A percentile compares a stretch with the other conserved stretches of the same genome.
Evolutionary conservation across 2,888 invertebrate genomes (phyloP).

Genomic region (Apeira syringaria): DNA sequence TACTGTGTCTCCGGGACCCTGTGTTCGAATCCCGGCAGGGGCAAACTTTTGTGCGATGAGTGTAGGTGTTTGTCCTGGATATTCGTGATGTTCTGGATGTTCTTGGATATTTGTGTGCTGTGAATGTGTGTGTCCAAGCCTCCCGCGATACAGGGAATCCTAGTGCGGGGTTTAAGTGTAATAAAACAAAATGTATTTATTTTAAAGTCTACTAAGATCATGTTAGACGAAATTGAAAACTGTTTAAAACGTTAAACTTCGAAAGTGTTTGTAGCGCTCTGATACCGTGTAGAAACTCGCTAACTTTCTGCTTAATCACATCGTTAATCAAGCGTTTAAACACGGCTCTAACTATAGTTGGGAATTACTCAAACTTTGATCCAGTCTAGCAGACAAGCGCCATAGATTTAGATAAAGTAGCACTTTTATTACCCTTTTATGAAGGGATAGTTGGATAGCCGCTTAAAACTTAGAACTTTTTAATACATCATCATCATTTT

Average conservation of each 20-base stretch:
- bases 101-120: no score
- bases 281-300: conserved; percentile 34
- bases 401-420: conserved; percentile 13
- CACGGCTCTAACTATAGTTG: conserved; percentile 58
- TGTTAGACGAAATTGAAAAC: conserved; percentile 5
- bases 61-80: no score
- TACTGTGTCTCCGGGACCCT: no score
- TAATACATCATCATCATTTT: no score
- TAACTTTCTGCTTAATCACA: conserved; percentile 48
- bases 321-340: conserved; percentile 67
- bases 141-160: no score
- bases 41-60: no score
- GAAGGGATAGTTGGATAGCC: conserved; percentile 4
- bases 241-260: conserved; percentile 12
- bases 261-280: conserved; percentile 14
- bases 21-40: no score
- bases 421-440: conserved; percentile 16
- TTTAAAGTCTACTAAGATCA: not conserved
- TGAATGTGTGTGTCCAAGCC: no score
- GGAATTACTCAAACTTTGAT: conserved; percentile 55
- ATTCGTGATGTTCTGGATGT: no score
- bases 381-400: conserved; percentile 27
- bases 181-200: no score
- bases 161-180: no score
- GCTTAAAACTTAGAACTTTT: conserved; percentile 1